Conservation (phyloP, 2,797 vertebrate genomes). For the Sebastes hubbsi region DNA sequence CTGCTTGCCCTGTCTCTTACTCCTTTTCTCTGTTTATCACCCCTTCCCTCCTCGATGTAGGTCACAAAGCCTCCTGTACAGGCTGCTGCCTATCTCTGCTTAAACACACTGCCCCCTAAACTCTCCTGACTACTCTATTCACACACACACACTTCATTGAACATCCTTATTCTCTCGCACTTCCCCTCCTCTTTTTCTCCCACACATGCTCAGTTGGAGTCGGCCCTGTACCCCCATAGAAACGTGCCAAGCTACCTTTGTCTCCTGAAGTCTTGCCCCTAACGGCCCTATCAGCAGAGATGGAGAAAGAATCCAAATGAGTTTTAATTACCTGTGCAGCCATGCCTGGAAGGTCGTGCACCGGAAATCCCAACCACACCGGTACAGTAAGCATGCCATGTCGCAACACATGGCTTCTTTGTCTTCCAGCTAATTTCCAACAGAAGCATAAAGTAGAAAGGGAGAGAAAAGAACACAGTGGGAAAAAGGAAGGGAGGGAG, state of each 20-base stretch:
- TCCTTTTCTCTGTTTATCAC: constrained; percentile 53
- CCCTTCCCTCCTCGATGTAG: constrained; percentile 70
- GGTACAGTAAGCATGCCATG: constrained; percentile 69
- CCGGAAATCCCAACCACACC: constrained; percentile 74
- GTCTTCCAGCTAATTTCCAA: constrained; percentile 73
- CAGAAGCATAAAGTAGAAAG: constrained; percentile 53
- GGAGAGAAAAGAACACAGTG: constrained; percentile 5
- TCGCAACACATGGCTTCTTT: constrained; percentile 70
- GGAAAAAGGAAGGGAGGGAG: background rate
- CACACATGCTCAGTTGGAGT: constrained; percentile 46
- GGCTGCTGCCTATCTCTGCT: constrained; percentile 76
- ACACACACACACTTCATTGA: constrained; percentile 32
- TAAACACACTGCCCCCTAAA: constrained; percentile 73
- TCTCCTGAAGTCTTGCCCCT: constrained; percentile 68
- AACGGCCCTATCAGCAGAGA: constrained; percentile 70
- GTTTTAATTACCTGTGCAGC: constrained; percentile 83
- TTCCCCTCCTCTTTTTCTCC: constrained; percentile 20
- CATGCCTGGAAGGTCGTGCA: constrained; percentile 74
- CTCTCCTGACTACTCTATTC: constrained; percentile 49
- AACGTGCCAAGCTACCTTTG: constrained; percentile 73
- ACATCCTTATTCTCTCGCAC: constrained; percentile 38
- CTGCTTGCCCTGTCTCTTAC: constrained; percentile 27
- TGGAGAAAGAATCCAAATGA: constrained; percentile 75
- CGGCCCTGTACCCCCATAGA: constrained; percentile 22
- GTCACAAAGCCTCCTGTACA: constrained; percentile 74